Evolutionary conservation across 2,113 vertebrate species (phyloP).

Genomic region (Ctenodactylus gundi): DNA sequence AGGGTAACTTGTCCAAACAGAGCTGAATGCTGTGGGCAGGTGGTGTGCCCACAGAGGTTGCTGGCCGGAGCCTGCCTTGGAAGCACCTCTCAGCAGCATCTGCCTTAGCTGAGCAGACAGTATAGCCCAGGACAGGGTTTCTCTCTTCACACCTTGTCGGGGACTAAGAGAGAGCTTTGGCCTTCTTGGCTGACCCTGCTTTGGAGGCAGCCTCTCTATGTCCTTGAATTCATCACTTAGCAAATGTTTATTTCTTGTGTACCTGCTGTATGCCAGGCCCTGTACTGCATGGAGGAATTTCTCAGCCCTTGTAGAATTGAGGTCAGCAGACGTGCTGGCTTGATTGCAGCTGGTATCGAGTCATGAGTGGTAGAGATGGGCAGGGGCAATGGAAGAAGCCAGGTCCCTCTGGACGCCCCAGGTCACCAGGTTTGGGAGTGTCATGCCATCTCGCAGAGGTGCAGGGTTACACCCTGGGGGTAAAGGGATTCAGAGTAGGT

Average conservation of each 20-base stretch:
- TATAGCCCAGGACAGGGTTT: background rate
- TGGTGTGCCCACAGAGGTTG: conserved; percentile 61
- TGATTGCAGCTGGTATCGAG: too few species aligned
- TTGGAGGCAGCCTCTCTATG: background rate
- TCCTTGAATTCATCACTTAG: background rate
- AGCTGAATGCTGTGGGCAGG: conserved; percentile 70
- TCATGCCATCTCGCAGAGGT: background rate
- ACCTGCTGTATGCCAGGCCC: background rate
- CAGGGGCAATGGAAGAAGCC: background rate
- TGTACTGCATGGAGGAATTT: background rate
- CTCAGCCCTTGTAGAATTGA: background rate
- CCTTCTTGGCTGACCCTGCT: background rate
- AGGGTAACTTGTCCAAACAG: conserved; percentile 76
- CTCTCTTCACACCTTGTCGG: background rate
- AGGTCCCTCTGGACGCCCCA: background rate
- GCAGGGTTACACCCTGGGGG: background rate
- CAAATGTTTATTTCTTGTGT: background rate
- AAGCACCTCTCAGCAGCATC: background rate
- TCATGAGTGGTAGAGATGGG: background rate
- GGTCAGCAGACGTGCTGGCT: background rate
- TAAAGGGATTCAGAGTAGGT: background rate
- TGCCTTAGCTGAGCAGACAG: background rate
- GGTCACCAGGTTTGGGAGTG: background rate
- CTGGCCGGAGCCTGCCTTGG: conserved; percentile 3
- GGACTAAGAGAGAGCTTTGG: background rate